Evolutionary conservation across 2,113 vertebrate species (phyloP), one percentile per base, ranked within the genome.

Genomic region (Balaeniceps rex): DNA sequence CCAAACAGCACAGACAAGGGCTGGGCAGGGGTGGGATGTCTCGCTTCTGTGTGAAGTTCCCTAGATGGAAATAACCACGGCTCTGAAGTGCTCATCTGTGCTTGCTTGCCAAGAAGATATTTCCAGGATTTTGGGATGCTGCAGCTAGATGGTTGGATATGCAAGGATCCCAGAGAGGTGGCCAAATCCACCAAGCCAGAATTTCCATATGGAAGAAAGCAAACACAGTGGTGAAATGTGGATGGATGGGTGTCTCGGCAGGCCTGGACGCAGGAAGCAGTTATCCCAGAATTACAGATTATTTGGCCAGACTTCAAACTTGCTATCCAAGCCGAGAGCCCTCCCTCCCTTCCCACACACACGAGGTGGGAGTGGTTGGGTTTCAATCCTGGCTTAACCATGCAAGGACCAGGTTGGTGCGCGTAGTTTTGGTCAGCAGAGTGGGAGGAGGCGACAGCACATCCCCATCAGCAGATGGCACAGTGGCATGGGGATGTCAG

Each of bases 121-220:
- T 96, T 94, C 82, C 92, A 96, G 94, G 96, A 95, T 96, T 94
- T 96, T 26, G 70, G 66, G 92, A 92, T 72, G 66, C 65, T 88
- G 75, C 79, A 85, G 75, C 94, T 97, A 85, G 82, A 80, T 88
- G 75, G 33, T 61, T 96, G 92, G 82, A 91, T 96, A 57, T 40
- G 42, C 49, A 65, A 87, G 85, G 83, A 93, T 94, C 78, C 70
- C 11, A 12, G 88, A 83, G 71, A 85, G 49, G 25, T 93, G 89
- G 94, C 94, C 91, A 93, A 97, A 65, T 91, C 82, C 66, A 63
- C 49, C 87, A 88, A 87, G 87, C 84, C 94, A 95, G 84, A 92
- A 88, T 94, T 95, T 95, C 75, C 38, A 11, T 75, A 63, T n/a
- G 78, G 94, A 95, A 86, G 78, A 95, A 94, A 85, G 63, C 58